Evolutionary conservation across 2,888 invertebrate species (phyloP).

Genomic region (Aphodius granarius): DNA sequence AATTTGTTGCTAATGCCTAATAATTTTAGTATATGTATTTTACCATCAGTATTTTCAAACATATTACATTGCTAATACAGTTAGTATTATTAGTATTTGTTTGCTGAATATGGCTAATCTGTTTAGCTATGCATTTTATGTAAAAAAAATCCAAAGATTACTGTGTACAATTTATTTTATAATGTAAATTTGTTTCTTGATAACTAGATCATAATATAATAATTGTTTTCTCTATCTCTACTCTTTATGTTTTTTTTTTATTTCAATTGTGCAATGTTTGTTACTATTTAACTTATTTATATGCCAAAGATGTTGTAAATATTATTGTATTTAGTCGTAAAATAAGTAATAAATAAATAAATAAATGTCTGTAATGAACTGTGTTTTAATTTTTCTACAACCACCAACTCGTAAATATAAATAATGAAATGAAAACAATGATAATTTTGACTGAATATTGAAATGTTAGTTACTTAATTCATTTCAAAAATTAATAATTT

Average conservation of each 20-base stretch:
- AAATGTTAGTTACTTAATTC: neutral
- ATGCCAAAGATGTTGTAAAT: constrained; percentile 12
- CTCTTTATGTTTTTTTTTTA: neutral
- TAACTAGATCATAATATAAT: neutral
- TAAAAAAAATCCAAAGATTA: constrained; percentile 4
- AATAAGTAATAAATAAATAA: neutral
- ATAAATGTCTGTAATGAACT: neutral
- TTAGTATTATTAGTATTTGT: neutral
- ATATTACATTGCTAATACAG: neutral
- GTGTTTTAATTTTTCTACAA: neutral
- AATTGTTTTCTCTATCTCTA: neutral
- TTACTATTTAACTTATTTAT: constrained; percentile 13
- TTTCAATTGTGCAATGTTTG: constrained; percentile 7
- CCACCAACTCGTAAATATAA: too few species aligned
- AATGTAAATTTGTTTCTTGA: constrained; percentile 5
- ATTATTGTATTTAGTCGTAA: constrained; percentile 5
- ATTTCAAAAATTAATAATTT: neutral
- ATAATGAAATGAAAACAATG: too few species aligned
- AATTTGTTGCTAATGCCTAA: neutral
- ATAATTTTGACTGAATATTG: too few species aligned
- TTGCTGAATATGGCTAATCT: neutral
- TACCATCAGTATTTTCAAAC: constrained; percentile 7
- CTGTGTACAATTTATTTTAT: neutral
- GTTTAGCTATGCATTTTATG: neutral
- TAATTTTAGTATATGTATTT: constrained; percentile 2